These are phyloP conservation scores for Aegithalos caudatus DNA, from an alignment of 2,113 vertebrate species.

Conservation along the genomic window DNA sequence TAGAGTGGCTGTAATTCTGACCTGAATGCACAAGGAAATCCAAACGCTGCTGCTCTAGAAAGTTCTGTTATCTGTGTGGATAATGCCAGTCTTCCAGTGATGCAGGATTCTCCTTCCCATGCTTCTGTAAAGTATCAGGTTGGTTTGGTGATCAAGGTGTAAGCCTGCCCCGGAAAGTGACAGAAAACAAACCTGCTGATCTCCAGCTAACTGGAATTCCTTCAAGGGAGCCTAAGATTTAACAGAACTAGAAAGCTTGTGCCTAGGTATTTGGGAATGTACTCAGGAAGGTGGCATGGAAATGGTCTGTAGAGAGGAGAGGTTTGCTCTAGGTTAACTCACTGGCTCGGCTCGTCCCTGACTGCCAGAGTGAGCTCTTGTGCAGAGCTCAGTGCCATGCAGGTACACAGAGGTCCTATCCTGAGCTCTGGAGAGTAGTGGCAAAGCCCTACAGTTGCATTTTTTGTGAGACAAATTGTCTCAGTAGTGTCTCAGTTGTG, in stretches of 20 bases:
- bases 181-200: neutral
- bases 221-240: neutral
- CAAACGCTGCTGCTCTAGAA: neutral
- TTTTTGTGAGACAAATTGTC: neutral
- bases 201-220: neutral
- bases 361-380: neutral
- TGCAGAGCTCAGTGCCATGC: neutral
- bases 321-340: neutral
- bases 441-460: neutral
- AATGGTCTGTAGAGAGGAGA: neutral
- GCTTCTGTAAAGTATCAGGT: neutral
- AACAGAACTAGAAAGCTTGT: neutral
- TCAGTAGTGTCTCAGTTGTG: neutral
- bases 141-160: neutral
- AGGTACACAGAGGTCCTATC: neutral
- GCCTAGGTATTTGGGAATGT: neutral
- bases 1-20: neutral
- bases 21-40: neutral
- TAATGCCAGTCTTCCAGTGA: neutral
- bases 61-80: neutral
- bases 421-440: neutral
- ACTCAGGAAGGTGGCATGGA: fast-evolving
- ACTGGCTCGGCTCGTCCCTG: fast-evolving
- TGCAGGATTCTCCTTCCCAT: neutral
- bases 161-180: neutral